These are phyloP conservation scores for Dastarcus helophoroides DNA, from an alignment of 2,888 invertebrate species.

Conservation along the genomic window DNA sequence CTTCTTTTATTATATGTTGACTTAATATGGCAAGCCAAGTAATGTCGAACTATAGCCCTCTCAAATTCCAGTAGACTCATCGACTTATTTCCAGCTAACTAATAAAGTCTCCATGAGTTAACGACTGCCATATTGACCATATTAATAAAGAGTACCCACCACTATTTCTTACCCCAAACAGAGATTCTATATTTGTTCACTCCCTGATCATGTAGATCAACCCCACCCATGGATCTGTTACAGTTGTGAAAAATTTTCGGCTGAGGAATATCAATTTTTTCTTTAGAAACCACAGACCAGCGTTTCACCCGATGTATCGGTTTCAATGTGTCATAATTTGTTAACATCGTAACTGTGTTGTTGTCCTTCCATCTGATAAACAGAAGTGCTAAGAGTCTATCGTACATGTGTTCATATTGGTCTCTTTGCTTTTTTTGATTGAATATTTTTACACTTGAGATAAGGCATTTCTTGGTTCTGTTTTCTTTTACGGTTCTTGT, in stretches of 20 bases:
- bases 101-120: too few species aligned
- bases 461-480: constrained; percentile 11
- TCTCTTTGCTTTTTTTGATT: too few species aligned
- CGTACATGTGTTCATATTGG: too few species aligned
- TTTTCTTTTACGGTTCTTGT: constrained; percentile 11
- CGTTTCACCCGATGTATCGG: not conserved
- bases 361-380: constrained; percentile 4
- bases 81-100: too few species aligned
- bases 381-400: too few species aligned
- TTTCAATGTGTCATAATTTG: constrained; percentile 2
- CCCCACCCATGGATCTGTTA: constrained; percentile 1
- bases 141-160: constrained; percentile 1
- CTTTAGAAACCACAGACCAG: constrained; percentile 2
- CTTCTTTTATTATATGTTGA: too few species aligned
- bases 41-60: too few species aligned
- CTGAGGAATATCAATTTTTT: constrained; percentile 4
- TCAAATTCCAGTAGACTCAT: too few species aligned
- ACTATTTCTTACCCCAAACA: constrained; percentile 2
- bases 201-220: constrained; percentile 2
- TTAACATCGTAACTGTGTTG: too few species aligned
- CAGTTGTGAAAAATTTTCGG: not conserved
- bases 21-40: too few species aligned
- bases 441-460: too few species aligned
- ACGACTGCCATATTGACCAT: too few species aligned
- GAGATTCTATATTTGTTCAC: not conserved